These are phyloP conservation scores for Fragum fragum DNA, from an alignment of 2,888 invertebrate genomes.

Conservation along the genomic window DNA sequence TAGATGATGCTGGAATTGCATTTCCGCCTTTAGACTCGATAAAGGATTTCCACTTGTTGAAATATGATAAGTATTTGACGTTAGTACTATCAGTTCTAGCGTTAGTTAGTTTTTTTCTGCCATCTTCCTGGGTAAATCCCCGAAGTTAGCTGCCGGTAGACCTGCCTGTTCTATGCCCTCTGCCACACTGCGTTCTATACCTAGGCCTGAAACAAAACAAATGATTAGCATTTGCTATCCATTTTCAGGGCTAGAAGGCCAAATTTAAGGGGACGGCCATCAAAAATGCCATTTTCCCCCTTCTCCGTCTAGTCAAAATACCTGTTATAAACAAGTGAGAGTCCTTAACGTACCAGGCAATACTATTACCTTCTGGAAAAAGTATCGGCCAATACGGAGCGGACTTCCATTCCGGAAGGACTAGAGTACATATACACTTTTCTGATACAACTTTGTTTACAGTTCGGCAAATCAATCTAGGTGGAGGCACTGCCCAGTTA, in stretches of 20 bases:
- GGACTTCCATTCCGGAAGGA: conserved; percentile 40
- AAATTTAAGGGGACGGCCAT: conserved; percentile 29
- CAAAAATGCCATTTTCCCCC: conserved; percentile 36
- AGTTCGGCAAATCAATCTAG: conserved; percentile 21
- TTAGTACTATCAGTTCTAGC: conserved; percentile 43
- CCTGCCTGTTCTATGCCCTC: conserved; percentile 12
- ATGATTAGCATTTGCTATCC: not conserved
- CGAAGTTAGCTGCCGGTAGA: not conserved
- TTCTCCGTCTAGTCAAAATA: conserved; percentile 34
- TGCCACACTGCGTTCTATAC: not conserved
- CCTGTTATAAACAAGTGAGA: conserved; percentile 20
- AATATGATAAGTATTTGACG: conserved; percentile 42
- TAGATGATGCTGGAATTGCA: conserved; percentile 51
- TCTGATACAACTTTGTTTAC: conserved; percentile 30
- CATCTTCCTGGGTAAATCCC: conserved; percentile 38
- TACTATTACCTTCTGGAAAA: conserved; percentile 7
- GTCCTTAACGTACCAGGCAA: conserved; percentile 9
- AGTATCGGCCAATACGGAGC: conserved; percentile 32
- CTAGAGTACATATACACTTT: conserved; percentile 16
- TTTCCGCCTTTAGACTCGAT: conserved; percentile 35
- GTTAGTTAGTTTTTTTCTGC: conserved; percentile 23
- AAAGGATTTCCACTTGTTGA: conserved; percentile 42
- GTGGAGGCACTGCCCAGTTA: conserved; percentile 47
- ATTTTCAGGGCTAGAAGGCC: conserved; percentile 29
- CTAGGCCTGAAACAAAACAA: conserved; percentile 30